Percentiles rank a stretch among this genome's conserved stretches.
These are phyloP conservation scores for Meiosimyza platycephala DNA, from an alignment of 2,888 invertebrate species.

Conservation along the genomic window DNA sequence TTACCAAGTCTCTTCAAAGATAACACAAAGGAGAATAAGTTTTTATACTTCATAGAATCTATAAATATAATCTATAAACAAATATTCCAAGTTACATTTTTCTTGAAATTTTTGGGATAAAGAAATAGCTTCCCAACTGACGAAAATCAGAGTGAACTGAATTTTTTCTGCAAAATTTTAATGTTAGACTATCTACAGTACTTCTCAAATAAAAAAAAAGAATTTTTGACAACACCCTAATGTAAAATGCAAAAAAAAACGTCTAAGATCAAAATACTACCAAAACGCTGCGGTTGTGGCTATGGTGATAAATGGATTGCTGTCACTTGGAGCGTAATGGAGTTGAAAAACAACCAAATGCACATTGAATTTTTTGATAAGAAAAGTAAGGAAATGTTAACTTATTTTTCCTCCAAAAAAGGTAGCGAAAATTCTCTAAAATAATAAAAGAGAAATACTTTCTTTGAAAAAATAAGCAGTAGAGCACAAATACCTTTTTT, in stretches of 20 bases:
- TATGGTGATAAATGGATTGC: constrained; percentile 56
- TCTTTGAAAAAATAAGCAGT: not conserved
- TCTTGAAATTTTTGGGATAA: too few relatives aligned
- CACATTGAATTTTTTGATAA: constrained; percentile 20
- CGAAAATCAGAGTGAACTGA: too few relatives aligned
- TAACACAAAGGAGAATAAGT: too few relatives aligned
- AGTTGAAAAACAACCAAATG: constrained; percentile 27
- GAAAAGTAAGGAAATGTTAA: constrained; percentile 6
- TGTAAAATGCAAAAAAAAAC: too few relatives aligned
- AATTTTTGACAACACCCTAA: not conserved
- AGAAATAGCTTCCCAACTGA: too few relatives aligned
- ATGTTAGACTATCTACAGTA: not conserved
- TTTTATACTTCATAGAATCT: too few relatives aligned
- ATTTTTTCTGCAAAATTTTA: too few relatives aligned
- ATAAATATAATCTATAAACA: too few relatives aligned
- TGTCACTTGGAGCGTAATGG: constrained; percentile 40
- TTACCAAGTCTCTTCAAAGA: too few relatives aligned
- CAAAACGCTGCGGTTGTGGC: constrained; percentile 35
- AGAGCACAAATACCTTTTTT: not conserved
- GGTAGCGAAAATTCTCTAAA: not conserved
- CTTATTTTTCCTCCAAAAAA: not conserved
- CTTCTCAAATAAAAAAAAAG: not conserved
- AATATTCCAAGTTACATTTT: too few relatives aligned
- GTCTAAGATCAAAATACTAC: constrained; percentile 41
- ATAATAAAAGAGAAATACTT: constrained; percentile 2